Evolutionary conservation across 2,888 invertebrate genomes (phyloP), one percentile per base, ranked within the genome.

Genomic region (Acanthosoma haemorrhoidale): DNA sequence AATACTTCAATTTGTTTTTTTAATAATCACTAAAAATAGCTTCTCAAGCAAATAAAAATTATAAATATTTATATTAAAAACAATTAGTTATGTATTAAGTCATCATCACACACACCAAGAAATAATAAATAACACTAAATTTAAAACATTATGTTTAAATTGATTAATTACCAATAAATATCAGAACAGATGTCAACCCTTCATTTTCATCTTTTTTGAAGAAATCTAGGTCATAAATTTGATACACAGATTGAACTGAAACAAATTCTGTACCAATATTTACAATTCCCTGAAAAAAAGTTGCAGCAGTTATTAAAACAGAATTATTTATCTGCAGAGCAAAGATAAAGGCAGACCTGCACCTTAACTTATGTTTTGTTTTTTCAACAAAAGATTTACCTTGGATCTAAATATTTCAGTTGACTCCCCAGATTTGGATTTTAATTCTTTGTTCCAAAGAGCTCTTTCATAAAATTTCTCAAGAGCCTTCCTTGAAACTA

Each of bases 381-480:
- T n/a, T n/a, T n/a, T n/a, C n/a, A n/a, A n/a, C 29, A 51, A 51
- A 13, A 25, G 36, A 29, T 67, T 71, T 71, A 77, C 77, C 76
- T 78, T 78, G 58, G 78, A 73, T 61, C 78, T 69, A 63, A 78
- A 75, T 63, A 78, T 75, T 63, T 75, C 75, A 2, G 75, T 64
- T 8, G 59, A 43, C 8, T 73, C 70, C 11, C 76, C 76, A 6
- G 43, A 41, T 3, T 69, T 69, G 61, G 77, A 73, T 38, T 69
- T 70, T 3, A 75, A 68, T 29, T 70, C 67, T 13, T 74, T 76
- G 70, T 77, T 76, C 78, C 78, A 78, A 36, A 78, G 75, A 4
- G 77, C 63, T 61, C 74, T 75, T 72, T 77, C 77, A 39, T 78
- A 72, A 72, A 78, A 78, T 32, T 67, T 66, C n/a, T 78, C 78